These are phyloP conservation scores for Acanthochromis polyacanthus DNA, from an alignment of 2,113 vertebrate genomes.

Conservation along the genomic window DNA sequence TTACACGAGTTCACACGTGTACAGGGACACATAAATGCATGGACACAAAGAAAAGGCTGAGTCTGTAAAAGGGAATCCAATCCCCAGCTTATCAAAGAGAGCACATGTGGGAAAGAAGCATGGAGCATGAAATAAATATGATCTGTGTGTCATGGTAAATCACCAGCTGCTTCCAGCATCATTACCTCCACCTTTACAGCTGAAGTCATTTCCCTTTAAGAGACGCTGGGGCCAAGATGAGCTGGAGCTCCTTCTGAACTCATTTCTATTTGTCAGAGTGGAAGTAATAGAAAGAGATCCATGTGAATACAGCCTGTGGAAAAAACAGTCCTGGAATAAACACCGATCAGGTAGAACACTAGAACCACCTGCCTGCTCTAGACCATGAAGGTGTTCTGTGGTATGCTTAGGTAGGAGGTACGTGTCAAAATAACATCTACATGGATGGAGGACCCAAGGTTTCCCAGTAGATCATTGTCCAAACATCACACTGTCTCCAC, in stretches of 20 bases:
- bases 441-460: no score
- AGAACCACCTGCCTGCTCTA: no score
- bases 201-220: neutral
- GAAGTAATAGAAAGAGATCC: neutral
- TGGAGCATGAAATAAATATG: no score
- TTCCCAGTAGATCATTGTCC: no score
- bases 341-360: no score
- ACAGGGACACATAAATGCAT: neutral
- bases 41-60: conserved; percentile 3
- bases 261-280: neutral
- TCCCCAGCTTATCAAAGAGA: conserved; percentile 11
- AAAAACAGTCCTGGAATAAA: neutral
- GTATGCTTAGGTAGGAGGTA: no score
- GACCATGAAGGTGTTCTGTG: no score
- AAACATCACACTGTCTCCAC: no score
- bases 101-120: neutral
- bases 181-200: neutral
- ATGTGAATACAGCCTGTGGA: neutral
- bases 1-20: conserved; percentile 11
- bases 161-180: neutral
- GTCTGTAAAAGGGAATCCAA: conserved; percentile 32
- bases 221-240: neutral
- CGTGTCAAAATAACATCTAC: no score
- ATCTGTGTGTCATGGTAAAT: neutral
- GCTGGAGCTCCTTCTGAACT: no score